A percentile compares a stretch with the other conserved stretches of the same genome.
Conservation (phyloP, 35 echinoderm and acorn worm species). For the Lytechinus variegatus region DNA sequence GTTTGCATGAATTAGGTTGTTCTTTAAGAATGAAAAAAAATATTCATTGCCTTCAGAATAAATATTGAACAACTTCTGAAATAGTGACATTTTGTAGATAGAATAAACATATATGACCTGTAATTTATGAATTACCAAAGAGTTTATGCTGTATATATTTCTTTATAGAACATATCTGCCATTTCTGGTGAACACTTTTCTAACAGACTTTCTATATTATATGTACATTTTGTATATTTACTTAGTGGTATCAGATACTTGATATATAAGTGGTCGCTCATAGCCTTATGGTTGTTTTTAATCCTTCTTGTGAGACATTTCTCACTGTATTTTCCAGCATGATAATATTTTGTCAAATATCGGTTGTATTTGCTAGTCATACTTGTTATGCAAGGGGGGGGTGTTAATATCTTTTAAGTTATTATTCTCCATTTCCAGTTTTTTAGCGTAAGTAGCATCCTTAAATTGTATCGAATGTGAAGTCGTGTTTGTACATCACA, state of each 20-base stretch:
- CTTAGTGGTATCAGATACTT: background rate
- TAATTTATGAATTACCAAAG: conserved; percentile 46
- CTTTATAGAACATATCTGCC: conserved; percentile 7
- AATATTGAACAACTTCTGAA: conserved; percentile 20
- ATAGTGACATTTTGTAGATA: background rate
- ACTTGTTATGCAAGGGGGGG: background rate
- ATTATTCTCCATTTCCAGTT: no score
- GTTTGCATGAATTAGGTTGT: background rate
- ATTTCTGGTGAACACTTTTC: background rate
- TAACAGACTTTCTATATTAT: background rate
- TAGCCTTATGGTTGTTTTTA: background rate
- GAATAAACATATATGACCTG: background rate
- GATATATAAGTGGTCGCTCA: background rate
- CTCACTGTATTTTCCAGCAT: background rate
- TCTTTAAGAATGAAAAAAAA: background rate
- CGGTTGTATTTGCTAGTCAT: background rate
- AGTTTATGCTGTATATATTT: background rate
- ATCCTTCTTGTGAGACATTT: background rate
- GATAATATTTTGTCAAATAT: background rate
- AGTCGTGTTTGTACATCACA: no score
- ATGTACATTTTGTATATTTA: background rate
- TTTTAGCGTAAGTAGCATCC: no score
- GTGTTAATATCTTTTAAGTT: background rate
- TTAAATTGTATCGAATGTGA: no score
- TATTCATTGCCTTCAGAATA: background rate